Conservation (phyloP, 2,113 vertebrate genomes). For the Prinia subflava region DNA sequence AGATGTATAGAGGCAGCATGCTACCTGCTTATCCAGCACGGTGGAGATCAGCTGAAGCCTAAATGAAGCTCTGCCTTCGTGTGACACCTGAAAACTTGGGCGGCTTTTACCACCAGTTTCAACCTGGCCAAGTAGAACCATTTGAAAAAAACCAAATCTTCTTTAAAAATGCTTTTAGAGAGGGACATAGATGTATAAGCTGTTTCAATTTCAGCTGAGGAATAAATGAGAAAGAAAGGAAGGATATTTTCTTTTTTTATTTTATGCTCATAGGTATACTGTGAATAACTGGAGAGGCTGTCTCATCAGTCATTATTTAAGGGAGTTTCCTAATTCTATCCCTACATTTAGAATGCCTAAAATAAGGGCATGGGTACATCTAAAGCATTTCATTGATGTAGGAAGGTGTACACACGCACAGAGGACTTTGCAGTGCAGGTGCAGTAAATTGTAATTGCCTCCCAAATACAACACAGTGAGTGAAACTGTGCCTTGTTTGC, state of each 20-base stretch:
- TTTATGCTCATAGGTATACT: not conserved
- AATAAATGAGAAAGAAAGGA: not conserved
- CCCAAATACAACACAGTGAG: not conserved
- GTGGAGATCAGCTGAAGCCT: not conserved
- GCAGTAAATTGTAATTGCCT: not conserved
- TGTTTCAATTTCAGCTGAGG: not conserved
- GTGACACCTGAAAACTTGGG: not conserved
- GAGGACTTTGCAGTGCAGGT: not conserved
- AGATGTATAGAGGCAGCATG: rapidly evolving
- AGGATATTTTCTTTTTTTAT: not conserved
- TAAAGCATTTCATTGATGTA: not conserved
- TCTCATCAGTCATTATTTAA: not conserved
- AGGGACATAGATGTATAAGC: not conserved
- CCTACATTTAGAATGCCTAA: not conserved
- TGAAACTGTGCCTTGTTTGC: not conserved
- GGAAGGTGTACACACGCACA: not conserved
- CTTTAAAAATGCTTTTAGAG: not conserved
- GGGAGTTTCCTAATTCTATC: not conserved
- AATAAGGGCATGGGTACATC: not conserved
- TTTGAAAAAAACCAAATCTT: not conserved
- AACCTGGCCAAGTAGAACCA: not conserved
- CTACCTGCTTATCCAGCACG: rapidly evolving
- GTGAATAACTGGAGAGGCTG: not conserved
- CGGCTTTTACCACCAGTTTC: not conserved
- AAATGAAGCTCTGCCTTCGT: not conserved